These are phyloP conservation scores for Sus cebifrons DNA, from an alignment of 2,797 vertebrate genomes.

Conservation along the genomic window DNA sequence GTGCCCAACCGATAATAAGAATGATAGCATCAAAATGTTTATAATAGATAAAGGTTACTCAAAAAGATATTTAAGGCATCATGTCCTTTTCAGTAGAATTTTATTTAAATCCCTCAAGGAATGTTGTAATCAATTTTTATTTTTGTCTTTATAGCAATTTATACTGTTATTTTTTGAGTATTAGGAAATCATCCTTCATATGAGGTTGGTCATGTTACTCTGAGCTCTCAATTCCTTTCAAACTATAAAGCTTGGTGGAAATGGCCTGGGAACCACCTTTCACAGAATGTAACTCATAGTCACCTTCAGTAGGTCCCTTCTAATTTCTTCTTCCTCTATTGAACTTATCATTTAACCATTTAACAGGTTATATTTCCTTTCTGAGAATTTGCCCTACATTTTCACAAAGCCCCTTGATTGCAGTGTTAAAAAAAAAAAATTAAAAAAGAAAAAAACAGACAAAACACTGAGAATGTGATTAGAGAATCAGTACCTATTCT, in stretches of 20 bases:
- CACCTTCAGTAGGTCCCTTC: not conserved
- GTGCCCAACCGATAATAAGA: not conserved
- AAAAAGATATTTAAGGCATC: not conserved
- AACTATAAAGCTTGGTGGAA: not conserved
- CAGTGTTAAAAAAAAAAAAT: not conserved
- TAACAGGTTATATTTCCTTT: not conserved
- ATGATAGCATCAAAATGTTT: not conserved
- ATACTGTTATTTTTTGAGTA: not conserved
- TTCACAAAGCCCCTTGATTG: not conserved
- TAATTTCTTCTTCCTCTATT: not conserved
- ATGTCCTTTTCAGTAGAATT: not conserved
- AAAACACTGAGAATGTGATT: not conserved
- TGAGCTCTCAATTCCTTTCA: not conserved
- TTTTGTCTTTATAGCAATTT: not conserved
- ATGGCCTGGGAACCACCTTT: not conserved
- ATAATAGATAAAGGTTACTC: not conserved
- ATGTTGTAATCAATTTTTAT: not conserved
- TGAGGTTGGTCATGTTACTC: not conserved
- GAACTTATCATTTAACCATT: not conserved
- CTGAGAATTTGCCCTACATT: not conserved
- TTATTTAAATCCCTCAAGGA: conserved; percentile 32
- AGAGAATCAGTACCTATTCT: not conserved
- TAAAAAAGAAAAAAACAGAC: not conserved
- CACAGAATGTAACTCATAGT: not conserved
- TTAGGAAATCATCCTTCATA: not conserved